These are phyloP conservation scores for Periophthalmus magnuspinnatus DNA, from an alignment of 2,797 vertebrate species.

Conservation along the genomic window DNA sequence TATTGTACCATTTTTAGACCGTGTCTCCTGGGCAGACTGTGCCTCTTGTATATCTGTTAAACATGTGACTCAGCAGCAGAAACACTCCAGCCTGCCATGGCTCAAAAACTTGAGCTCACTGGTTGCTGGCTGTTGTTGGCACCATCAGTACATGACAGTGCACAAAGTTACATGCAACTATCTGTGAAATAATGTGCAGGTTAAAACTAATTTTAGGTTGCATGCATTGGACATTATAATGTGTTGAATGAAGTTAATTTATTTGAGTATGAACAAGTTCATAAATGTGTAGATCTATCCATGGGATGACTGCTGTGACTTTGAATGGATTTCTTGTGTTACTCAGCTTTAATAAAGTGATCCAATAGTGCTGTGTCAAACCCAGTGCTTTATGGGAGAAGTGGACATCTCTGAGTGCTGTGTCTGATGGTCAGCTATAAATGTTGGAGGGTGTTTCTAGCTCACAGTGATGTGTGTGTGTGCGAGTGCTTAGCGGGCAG, in stretches of 20 bases:
- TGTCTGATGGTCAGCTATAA: constrained; percentile 74
- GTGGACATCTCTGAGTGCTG: constrained; percentile 46
- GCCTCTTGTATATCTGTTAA: not conserved
- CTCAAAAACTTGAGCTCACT: not conserved
- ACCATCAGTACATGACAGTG: not conserved
- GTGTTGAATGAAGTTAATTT: not conserved
- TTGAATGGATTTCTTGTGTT: constrained; percentile 43
- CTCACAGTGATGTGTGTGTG: constrained; percentile 49
- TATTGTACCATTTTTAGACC: not conserved
- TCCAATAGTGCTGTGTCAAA: constrained; percentile 66
- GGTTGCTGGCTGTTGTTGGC: not conserved
- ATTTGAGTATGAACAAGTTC: not conserved
- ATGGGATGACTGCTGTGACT: constrained; percentile 20
- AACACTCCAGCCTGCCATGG: not conserved
- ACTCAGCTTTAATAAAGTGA: constrained; percentile 57
- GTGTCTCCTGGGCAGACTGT: not conserved
- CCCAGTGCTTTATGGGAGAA: constrained; percentile 51
- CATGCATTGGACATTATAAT: not conserved
- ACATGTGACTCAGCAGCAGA: not conserved
- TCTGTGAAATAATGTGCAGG: no score
- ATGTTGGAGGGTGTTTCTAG: constrained; percentile 56
- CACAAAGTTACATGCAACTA: not conserved
- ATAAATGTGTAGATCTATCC: not conserved
- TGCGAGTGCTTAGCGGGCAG: constrained; percentile 72
- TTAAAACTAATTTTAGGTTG: not conserved